Percentiles rank a stretch among this genome's conserved stretches.
phyloP scores from a whole-genome alignment of 2,888 invertebrate genomes.

The Amblyteles armatorius region DNA sequence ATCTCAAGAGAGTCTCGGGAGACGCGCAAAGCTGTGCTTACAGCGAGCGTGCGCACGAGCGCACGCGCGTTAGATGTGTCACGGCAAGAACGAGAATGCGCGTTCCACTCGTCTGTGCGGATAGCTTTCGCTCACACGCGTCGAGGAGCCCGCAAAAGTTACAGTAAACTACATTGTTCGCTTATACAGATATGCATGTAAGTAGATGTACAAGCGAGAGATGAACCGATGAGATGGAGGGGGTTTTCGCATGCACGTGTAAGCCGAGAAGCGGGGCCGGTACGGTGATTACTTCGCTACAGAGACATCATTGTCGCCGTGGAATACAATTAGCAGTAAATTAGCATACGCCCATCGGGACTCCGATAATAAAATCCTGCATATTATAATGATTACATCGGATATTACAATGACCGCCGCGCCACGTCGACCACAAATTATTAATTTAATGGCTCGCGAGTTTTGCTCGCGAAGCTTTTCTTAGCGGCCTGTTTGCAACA shows the following conservation, averaged over 20 bases:
- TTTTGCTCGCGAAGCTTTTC: neutral
- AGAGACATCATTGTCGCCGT: slow-evolving; percentile 82
- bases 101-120: slow-evolving; percentile 7
- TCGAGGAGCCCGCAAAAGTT: neutral
- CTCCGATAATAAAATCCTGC: slow-evolving; percentile 83
- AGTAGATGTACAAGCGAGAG: neutral
- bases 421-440: slow-evolving; percentile 84
- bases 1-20: slow-evolving; percentile 43
- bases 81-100: slow-evolving; percentile 29
- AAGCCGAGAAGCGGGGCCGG: slow-evolving; percentile 52
- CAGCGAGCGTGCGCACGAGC: neutral
- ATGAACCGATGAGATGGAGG: neutral
- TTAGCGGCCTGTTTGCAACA: too few species aligned
- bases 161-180: slow-evolving; percentile 8
- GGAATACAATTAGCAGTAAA: slow-evolving; percentile 85
- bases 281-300: slow-evolving; percentile 68
- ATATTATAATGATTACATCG: slow-evolving; percentile 84
- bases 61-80: neutral
- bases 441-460: slow-evolving; percentile 82
- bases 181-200: neutral
- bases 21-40: slow-evolving; percentile 19
- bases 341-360: slow-evolving; percentile 80
- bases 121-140: neutral
- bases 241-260: slow-evolving; percentile 32
- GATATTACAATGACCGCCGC: slow-evolving; percentile 81